Conservation (phyloP, 2,797 vertebrate species). For the Petrocephalus sullivani region DNA sequence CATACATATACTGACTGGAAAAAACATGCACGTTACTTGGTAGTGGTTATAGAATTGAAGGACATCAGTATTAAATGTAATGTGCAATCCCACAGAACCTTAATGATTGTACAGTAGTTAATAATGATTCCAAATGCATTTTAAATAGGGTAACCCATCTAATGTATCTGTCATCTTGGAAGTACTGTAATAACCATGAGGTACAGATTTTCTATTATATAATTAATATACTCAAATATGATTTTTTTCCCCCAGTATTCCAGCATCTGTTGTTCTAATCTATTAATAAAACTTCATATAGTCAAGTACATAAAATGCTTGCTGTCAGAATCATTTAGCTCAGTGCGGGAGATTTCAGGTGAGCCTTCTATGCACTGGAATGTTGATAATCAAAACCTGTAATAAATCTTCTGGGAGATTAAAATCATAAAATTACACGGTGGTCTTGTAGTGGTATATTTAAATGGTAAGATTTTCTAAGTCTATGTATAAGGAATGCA, state of each 20-base stretch:
- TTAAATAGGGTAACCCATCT: neutral
- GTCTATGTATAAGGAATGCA: neutral
- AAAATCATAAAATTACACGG: neutral
- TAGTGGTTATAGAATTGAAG: neutral
- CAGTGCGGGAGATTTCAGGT: neutral
- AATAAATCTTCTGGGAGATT: neutral
- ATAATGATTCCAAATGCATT: neutral
- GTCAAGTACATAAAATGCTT: neutral
- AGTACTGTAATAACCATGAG: neutral
- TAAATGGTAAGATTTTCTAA: neutral
- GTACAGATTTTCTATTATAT: neutral
- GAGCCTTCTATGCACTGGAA: neutral
- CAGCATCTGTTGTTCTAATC: neutral
- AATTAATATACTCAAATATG: neutral
- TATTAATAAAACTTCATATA: neutral
- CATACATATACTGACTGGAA: neutral
- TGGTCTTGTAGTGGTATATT: neutral
- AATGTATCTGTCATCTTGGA: neutral
- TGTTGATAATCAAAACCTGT: neutral
- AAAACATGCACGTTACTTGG: neutral
- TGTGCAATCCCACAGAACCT: neutral
- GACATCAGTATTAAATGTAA: neutral
- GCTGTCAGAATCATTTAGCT: neutral
- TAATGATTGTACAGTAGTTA: neutral
- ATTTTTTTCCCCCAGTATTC: neutral